Base-by-base conservation (phyloP, 1,140 invertebrate genomes). In the Augochlora pura region DNA sequence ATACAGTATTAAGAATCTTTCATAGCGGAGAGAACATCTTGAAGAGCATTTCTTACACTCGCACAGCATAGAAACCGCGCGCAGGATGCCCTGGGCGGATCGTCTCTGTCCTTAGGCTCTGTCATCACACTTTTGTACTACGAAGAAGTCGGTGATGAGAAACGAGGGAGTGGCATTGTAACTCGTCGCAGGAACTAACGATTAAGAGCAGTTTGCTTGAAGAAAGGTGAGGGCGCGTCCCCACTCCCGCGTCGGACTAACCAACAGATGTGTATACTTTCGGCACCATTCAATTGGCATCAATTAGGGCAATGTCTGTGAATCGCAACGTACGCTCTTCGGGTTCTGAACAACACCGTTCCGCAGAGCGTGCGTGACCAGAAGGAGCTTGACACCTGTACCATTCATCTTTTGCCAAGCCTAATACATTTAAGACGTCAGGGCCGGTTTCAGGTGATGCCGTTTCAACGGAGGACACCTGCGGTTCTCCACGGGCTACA, bases 401-500 rank as follows among this genome's bases (percentile, higher is more conserved):
- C 18, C 27, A n/a, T 27, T 27, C 49, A 27, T 77, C 14, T 71
- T 32, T 27, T 16, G 75, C 42, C 10, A 73, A 10, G 39, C 21
- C 46, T 52, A 18, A 0, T 16, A n/a, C 18, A 12, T 63, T 27
- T 23, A 2, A 14, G 59, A 32, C n/a, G 64, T 46, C 60, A 52
- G 42, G 14, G 80, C 80, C 12, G 71, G 25, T 54, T 46, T 59
- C 54, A 25, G 57, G 23, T 60, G 46, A 3, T 80, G 42, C 72
- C 72, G 39, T 39, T 27, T 62, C 39, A 42, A 14, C 2, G 39
- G 32, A 5, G 39, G 23, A 57, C 76, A 83, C 46, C 60, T 73
- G 59, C 77, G 83, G 39, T 57, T 42, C 80, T 76, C 82, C 68
- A 82, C 80, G 70, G 82, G 84, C 85, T 96, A 97, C 92, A 98